Percentiles rank a stretch among this genome's conserved stretches.
Evolutionary conservation across 2,797 vertebrate species (phyloP).

Genomic region (Coendou prehensilis): DNA sequence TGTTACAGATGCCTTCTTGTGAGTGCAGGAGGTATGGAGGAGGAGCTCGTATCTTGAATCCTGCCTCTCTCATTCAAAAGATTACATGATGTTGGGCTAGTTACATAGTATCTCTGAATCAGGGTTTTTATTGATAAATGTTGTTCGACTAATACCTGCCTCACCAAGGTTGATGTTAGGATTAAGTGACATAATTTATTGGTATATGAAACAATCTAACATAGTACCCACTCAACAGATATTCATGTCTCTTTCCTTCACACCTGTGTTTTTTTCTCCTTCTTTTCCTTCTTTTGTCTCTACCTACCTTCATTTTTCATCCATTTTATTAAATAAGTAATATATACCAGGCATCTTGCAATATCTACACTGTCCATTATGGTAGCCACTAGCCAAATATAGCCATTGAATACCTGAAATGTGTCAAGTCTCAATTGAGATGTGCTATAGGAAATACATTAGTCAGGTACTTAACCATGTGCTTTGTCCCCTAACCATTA

Average conservation of each 20-base stretch:
- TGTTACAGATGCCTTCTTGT: not conserved
- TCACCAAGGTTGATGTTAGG: not conserved
- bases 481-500: not conserved
- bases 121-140: not conserved
- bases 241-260: not conserved
- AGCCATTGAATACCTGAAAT: not conserved
- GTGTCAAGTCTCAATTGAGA: not conserved
- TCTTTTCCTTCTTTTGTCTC: not conserved
- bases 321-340: constrained; percentile 21
- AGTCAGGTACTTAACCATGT: not conserved
- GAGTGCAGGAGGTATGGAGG: not conserved
- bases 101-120: not conserved
- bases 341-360: not conserved
- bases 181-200: not conserved
- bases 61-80: not conserved
- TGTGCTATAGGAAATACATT: not conserved
- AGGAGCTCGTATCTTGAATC: not conserved
- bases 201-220: not conserved
- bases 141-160: not conserved
- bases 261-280: not conserved
- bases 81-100: not conserved
- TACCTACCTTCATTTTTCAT: not conserved
- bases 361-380: not conserved
- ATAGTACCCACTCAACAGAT: not conserved
- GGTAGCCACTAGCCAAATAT: not conserved